Conservation (phyloP, 37 sponge, comb jelly and placozoan genomes). For the Halisarca cf. caerulea region DNA sequence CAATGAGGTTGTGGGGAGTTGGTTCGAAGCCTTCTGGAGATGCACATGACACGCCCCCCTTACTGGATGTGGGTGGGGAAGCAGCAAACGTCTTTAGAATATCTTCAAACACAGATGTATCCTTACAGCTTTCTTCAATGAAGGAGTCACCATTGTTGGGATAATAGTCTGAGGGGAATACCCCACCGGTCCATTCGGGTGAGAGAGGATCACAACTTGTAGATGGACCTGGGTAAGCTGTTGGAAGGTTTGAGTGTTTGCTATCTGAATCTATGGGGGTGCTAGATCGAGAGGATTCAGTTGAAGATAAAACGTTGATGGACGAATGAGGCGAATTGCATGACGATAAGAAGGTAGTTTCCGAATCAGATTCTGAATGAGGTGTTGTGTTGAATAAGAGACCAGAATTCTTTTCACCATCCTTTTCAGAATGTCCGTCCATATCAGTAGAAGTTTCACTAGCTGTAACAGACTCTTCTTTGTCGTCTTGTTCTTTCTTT, state of each 20-base stretch:
- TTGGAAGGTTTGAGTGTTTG: not conserved
- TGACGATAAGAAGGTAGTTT: not conserved
- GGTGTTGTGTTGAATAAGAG: too few species aligned
- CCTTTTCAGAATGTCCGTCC: not conserved
- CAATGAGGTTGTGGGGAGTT: conserved; percentile 5
- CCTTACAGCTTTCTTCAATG: not conserved
- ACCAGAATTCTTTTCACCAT: too few species aligned
- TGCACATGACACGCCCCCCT: not conserved
- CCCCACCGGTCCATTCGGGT: not conserved
- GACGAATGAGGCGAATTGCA: not conserved
- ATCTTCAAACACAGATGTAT: not conserved
- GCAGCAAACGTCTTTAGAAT: not conserved
- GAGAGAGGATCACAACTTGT: not conserved
- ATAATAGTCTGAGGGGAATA: not conserved
- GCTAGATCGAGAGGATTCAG: not conserved
- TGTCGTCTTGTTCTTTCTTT: not conserved
- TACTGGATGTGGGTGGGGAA: not conserved
- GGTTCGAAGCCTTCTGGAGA: not conserved
- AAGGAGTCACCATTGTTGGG: not conserved
- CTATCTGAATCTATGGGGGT: not conserved
- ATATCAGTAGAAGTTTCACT: not conserved
- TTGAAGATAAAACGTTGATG: not conserved
- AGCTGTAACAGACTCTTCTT: not conserved
- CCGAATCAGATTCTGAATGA: not conserved
- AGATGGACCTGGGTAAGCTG: not conserved